Evolutionary conservation across 2,888 invertebrate species (phyloP).

Genomic region (Mesoligia furuncula): DNA sequence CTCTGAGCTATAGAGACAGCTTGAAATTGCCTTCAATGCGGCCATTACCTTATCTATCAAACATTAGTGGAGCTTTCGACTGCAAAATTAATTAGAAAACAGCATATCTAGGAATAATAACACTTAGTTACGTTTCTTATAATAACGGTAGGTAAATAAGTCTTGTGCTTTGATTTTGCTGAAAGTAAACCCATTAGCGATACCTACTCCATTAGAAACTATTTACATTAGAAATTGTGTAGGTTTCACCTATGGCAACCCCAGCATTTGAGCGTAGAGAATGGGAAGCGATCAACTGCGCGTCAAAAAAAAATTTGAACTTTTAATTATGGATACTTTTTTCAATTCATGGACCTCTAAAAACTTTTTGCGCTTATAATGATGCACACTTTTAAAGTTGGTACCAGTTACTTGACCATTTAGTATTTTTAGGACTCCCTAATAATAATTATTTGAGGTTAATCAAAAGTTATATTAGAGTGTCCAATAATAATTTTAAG

Average conservation of each 20-base stretch:
- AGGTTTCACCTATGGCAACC: conserved; percentile 54
- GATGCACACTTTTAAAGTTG: neutral
- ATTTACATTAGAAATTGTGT: conserved; percentile 60
- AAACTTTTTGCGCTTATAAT: neutral
- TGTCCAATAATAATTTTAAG: neutral
- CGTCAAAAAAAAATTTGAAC: neutral
- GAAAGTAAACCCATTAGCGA: conserved; percentile 43
- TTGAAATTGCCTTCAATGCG: conserved; percentile 43
- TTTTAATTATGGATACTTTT: neutral
- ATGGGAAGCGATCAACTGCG: neutral
- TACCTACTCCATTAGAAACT: conserved; percentile 51
- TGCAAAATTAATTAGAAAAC: conserved; percentile 56
- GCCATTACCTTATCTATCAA: conserved; percentile 60
- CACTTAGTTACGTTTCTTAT: conserved; percentile 47
- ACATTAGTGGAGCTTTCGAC: conserved; percentile 50
- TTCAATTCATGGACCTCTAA: neutral
- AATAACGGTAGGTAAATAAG: conserved; percentile 40
- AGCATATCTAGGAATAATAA: conserved; percentile 38
- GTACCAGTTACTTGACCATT: too few relatives aligned
- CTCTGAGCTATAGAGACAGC: conserved; percentile 29
- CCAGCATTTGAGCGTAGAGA: conserved; percentile 11
- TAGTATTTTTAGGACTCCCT: too few relatives aligned
- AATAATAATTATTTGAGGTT: too few relatives aligned
- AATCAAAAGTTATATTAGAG: too few relatives aligned
- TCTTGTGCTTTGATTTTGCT: conserved; percentile 38